Base-by-base conservation (phyloP, 2,888 invertebrate genomes). In the Hypena proboscidalis region DNA sequence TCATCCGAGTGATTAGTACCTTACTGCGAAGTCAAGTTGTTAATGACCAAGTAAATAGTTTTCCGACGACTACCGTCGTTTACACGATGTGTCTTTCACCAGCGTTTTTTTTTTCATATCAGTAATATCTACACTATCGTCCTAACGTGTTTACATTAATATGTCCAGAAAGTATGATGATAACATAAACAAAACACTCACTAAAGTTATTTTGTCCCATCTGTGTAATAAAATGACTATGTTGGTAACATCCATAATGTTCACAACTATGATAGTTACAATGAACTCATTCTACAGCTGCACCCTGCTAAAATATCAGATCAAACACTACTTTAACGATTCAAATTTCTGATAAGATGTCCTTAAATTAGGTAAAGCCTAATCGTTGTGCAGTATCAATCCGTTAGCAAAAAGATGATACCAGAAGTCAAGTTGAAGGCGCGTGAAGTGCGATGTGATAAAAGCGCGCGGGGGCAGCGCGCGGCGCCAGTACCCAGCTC, bases 361-460 rank as follows among this genome's bases (percentile, higher is more conserved):
- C 10, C 2, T 5, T 13, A 29, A 13, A 20, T 5, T 8, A 7
- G 5, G 19, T 3, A 11, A 3, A n/a, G 4, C 22, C 7, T 27
- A 41, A 41, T 53, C 26, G 34, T 17, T 29, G 14, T 7, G n/a
- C 6, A 44, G 33, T 47, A 41, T 50, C 31, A 34, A 27, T 43
- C 26, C 3, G 14, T 47, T 42, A 42, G 36, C 30, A 39, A 50
- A 46, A 50, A 56, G 59, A 70, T 66, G 70, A 62, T 51, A 63
- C 55, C 56, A 76, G 70, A 69, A 83, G 85, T 87, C 85, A 89
- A 87, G 87, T 86, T 87, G 79, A 86, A 87, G 87, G 85, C 77
- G 80, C 74, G 74, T 67, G 73, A 70, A 74, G 73, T 75, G 75
- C 81, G 83, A 87, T 84, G 76, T 90, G 85, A 88, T 90, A 90